phyloP scores from a whole-genome alignment of 2,888 invertebrate species.

The Chaetoderma sp. region DNA sequence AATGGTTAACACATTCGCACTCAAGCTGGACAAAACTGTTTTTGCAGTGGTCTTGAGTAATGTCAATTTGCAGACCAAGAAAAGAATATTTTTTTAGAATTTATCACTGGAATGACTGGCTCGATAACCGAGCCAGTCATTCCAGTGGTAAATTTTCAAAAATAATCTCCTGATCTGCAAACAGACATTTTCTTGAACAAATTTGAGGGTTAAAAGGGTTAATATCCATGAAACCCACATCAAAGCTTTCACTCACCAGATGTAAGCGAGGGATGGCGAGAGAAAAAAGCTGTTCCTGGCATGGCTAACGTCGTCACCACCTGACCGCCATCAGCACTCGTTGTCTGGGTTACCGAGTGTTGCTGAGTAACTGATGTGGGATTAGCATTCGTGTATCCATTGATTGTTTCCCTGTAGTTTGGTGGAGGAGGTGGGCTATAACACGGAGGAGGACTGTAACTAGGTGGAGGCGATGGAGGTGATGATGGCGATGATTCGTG shows the following conservation, averaged over 20 bases:
- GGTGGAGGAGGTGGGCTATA: constrained; percentile 44
- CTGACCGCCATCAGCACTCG: constrained; percentile 70
- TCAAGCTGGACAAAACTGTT: too few relatives aligned
- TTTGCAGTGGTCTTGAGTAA: too few relatives aligned
- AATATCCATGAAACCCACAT: too few relatives aligned
- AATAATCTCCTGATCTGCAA: too few relatives aligned
- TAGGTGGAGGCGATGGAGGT: constrained; percentile 31
- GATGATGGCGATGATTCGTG: constrained; percentile 16
- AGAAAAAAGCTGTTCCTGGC: constrained; percentile 42
- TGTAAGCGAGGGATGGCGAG: constrained; percentile 35
- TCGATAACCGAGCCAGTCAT: too few relatives aligned
- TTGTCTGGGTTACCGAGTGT: constrained; percentile 71
- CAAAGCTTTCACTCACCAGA: constrained; percentile 19
- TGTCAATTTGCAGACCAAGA: too few relatives aligned
- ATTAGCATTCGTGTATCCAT: constrained; percentile 20
- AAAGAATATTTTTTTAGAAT: too few relatives aligned
- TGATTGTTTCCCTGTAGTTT: constrained; percentile 40
- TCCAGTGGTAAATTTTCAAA: too few relatives aligned
- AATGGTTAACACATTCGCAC: too few relatives aligned
- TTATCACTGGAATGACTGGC: too few relatives aligned
- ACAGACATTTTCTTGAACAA: too few relatives aligned
- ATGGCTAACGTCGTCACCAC: constrained; percentile 71
- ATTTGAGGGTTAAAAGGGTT: too few relatives aligned
- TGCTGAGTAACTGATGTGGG: constrained; percentile 59
- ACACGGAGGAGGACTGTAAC: constrained; percentile 47